Conservation (phyloP, 2,888 invertebrate genomes). For the Electrophaes corylata region DNA sequence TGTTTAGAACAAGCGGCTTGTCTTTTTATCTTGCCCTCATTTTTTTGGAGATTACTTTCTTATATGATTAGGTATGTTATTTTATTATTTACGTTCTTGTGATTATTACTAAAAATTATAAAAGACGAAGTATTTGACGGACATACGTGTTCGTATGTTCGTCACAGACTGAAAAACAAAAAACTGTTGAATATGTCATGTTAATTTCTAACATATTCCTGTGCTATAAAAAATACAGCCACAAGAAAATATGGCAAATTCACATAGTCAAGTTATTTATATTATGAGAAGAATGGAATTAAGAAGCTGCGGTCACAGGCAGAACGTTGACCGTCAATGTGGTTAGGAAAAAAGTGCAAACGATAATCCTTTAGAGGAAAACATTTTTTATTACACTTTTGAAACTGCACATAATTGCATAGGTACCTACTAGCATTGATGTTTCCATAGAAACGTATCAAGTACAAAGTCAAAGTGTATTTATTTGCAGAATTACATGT, state of each 20-base stretch:
- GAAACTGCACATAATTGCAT: background rate
- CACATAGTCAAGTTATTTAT: constrained; percentile 46
- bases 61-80: too few species aligned
- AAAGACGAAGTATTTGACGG: too few species aligned
- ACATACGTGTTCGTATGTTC: too few species aligned
- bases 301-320: constrained; percentile 53
- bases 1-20: too few species aligned
- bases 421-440: background rate
- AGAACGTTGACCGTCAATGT: constrained; percentile 55
- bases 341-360: constrained; percentile 43
- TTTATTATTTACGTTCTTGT: too few species aligned
- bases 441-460: background rate
- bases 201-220: constrained; percentile 9
- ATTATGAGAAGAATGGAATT: constrained; percentile 46
- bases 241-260: constrained; percentile 48
- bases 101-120: too few species aligned
- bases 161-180: too few species aligned
- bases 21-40: too few species aligned
- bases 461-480: too few species aligned
- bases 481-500: too few species aligned
- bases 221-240: constrained; percentile 16
- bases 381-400: constrained; percentile 1
- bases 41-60: too few species aligned
- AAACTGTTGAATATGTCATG: too few species aligned
- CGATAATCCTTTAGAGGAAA: background rate